Evolutionary conservation across 2,797 vertebrate species (phyloP).

Genomic region (Centroberyx gerrardi): DNA sequence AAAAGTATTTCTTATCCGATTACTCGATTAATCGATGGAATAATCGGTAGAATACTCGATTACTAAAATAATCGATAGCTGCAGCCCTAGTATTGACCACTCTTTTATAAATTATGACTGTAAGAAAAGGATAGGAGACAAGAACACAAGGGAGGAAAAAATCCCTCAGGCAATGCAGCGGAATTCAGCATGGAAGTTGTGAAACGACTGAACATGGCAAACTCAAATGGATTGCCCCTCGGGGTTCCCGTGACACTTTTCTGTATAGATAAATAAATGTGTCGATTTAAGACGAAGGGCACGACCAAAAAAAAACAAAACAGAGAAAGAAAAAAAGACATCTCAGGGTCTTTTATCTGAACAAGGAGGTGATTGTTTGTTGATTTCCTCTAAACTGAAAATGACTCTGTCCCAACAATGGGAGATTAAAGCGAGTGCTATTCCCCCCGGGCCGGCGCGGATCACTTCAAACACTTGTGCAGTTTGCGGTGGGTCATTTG

Average conservation of each 20-base stretch:
- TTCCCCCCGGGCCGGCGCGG: slow-evolving; percentile 15
- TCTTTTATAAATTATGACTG: background rate
- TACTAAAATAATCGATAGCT: no score
- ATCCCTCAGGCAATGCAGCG: background rate
- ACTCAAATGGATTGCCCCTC: slow-evolving; percentile 17
- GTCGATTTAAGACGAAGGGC: slow-evolving; percentile 1
- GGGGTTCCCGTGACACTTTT: slow-evolving; percentile 10
- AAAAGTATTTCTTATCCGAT: no score
- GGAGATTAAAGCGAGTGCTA: slow-evolving; percentile 35
- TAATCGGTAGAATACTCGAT: no score
- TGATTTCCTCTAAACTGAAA: slow-evolving; percentile 42
- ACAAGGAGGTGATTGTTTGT: slow-evolving; percentile 31
- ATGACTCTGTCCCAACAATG: slow-evolving; percentile 39
- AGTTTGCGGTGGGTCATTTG: slow-evolving; percentile 34
- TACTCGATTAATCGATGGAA: no score
- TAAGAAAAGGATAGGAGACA: background rate
- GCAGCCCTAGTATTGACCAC: background rate
- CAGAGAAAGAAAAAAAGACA: slow-evolving; percentile 5
- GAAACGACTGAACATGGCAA: slow-evolving; percentile 23
- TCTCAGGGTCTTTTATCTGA: slow-evolving; percentile 29
- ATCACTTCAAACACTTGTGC: slow-evolving; percentile 29
- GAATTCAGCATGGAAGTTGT: slow-evolving; percentile 3
- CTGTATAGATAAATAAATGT: slow-evolving; percentile 12
- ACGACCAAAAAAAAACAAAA: background rate
- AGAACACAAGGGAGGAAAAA: background rate